Conservation (phyloP, 2,797 vertebrate species). For the Champsocephalus gunnari region DNA sequence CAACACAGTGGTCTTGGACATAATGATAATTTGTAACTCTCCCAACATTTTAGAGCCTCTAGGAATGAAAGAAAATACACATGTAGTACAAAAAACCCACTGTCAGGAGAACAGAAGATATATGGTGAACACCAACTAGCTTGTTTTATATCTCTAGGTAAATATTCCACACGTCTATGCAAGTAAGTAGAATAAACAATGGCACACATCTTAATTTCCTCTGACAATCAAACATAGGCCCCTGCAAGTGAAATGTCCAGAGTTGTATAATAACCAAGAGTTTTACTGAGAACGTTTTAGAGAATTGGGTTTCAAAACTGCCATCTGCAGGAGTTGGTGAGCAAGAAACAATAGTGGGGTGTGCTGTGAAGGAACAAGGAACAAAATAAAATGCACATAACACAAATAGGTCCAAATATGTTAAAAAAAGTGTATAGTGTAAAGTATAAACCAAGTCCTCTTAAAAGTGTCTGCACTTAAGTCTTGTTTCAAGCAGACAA, state of each 20-base stretch:
- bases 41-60: slow-evolving; percentile 45
- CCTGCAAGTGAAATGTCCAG: slow-evolving; percentile 52
- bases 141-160: slow-evolving; percentile 29
- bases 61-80: slow-evolving; percentile 71
- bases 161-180: slow-evolving; percentile 47
- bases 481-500: slow-evolving; percentile 18
- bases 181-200: slow-evolving; percentile 57
- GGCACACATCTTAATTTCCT: slow-evolving; percentile 54
- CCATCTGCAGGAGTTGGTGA: slow-evolving; percentile 14
- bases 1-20: slow-evolving; percentile 65
- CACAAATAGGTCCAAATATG: slow-evolving; percentile 36
- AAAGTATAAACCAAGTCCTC: slow-evolving; percentile 8
- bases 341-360: neutral
- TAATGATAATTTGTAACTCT: slow-evolving; percentile 35
- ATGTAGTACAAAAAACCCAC: slow-evolving; percentile 61
- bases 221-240: slow-evolving; percentile 42
- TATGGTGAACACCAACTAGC: slow-evolving; percentile 39
- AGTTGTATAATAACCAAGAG: slow-evolving; percentile 12
- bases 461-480: slow-evolving; percentile 6
- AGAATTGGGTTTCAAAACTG: slow-evolving; percentile 43
- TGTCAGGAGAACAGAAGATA: slow-evolving; percentile 49
- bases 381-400: slow-evolving; percentile 22
- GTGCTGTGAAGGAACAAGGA: neutral
- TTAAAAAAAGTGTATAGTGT: neutral
- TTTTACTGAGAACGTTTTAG: slow-evolving; percentile 38